Evolutionary conservation across 2,797 vertebrate species (phyloP).

Genomic region (Chelonia mydas): DNA sequence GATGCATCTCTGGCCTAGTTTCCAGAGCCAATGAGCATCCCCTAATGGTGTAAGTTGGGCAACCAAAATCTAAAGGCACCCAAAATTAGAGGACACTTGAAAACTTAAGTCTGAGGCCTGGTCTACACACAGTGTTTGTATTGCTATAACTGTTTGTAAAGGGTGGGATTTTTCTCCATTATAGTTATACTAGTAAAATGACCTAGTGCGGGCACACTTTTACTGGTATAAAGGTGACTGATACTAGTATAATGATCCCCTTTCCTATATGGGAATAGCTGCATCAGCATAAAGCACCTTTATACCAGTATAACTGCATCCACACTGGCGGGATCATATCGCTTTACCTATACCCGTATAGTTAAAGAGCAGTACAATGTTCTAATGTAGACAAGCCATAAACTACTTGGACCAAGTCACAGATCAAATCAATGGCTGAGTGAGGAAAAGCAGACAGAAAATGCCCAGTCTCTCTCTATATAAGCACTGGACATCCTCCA

Average conservation of each 20-base stretch:
- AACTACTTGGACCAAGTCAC: neutral
- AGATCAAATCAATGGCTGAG: neutral
- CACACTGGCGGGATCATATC: neutral
- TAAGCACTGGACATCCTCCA: neutral
- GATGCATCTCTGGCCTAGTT: neutral
- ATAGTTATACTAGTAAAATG: neutral
- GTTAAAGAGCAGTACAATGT: neutral
- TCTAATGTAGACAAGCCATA: neutral
- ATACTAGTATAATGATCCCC: neutral
- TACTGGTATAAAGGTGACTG: neutral
- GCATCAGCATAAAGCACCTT: neutral
- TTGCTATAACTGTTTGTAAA: neutral
- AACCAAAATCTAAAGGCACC: neutral
- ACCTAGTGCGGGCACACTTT: neutral
- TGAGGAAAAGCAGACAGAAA: neutral
- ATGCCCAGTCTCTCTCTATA: neutral
- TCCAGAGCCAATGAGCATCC: neutral
- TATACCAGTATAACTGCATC: rapidly evolving
- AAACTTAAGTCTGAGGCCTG: neutral
- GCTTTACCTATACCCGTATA: neutral
- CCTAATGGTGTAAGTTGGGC: neutral
- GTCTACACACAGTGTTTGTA: rapidly evolving
- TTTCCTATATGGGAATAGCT: neutral
- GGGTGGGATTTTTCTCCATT: neutral
- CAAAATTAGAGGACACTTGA: neutral